Conservation (phyloP, 1,140 invertebrate genomes). For the Tyrophagus putrescentiae region DNA sequence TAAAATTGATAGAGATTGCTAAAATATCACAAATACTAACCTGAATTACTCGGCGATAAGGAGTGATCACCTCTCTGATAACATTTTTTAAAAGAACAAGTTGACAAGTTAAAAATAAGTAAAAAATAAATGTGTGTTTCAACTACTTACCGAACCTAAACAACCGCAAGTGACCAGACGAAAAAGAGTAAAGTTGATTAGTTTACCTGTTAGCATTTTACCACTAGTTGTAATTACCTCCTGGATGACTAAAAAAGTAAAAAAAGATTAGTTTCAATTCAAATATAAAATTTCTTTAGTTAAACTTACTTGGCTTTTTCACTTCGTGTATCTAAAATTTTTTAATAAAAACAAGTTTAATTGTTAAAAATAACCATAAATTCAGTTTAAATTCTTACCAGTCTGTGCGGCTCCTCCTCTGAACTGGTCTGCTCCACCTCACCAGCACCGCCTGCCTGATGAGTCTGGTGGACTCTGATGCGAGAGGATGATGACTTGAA, state of each 20-base stretch:
- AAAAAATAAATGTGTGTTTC: no score
- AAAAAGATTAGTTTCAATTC: neutral
- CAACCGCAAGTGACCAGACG: neutral
- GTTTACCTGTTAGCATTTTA: no score
- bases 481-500: constrained; percentile 9
- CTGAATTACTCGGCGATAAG: constrained; percentile 20
- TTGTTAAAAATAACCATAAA: no score
- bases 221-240: constrained; percentile 17
- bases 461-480: constrained; percentile 15
- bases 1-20: constrained; percentile 15
- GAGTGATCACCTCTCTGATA: constrained; percentile 20
- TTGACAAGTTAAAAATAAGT: no score
- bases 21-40: constrained; percentile 1
- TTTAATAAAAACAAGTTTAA: no score
- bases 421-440: constrained; percentile 17
- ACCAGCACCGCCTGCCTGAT: constrained; percentile 5
- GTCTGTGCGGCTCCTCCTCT: constrained; percentile 17
- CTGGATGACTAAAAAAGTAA: neutral
- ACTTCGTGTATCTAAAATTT: no score
- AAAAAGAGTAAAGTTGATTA: neutral
- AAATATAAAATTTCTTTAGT: neutral
- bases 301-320: constrained; percentile 13
- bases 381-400: no score
- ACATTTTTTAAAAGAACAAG: no score
- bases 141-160: constrained; percentile 1